These are phyloP conservation scores for Calyptomena viridis DNA, from an alignment of 2,113 vertebrate genomes.

Conservation along the genomic window DNA sequence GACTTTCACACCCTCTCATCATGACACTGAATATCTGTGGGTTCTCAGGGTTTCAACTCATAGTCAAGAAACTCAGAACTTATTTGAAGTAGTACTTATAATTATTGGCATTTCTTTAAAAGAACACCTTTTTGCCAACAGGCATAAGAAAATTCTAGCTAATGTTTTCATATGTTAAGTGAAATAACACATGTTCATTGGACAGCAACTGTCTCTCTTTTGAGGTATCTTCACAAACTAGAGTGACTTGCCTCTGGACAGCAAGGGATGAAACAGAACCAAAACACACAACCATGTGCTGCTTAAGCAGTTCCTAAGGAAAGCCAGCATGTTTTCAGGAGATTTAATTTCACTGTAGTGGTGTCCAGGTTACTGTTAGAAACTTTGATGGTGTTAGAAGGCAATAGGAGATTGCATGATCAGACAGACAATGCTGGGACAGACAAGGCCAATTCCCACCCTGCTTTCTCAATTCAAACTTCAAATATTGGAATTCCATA, in stretches of 20 bases:
- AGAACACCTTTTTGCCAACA: slow-evolving; percentile 37
- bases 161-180: slow-evolving; percentile 16
- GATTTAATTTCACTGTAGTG: background rate
- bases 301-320: background rate
- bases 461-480: background rate
- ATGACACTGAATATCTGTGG: background rate
- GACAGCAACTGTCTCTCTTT: slow-evolving; percentile 6
- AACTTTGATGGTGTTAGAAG: background rate
- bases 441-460: background rate
- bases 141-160: slow-evolving; percentile 27
- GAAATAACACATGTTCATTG: slow-evolving; percentile 44
- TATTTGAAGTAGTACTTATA: slow-evolving; percentile 56
- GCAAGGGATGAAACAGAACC: background rate
- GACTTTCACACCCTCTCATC: slow-evolving; percentile 53
- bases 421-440: background rate
- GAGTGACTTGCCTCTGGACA: background rate
- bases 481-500: background rate
- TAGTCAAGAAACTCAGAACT: slow-evolving; percentile 35
- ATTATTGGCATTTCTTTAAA: slow-evolving; percentile 54
- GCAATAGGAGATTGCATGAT: background rate
- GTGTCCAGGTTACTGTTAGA: background rate
- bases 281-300: background rate
- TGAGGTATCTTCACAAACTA: slow-evolving; percentile 9
- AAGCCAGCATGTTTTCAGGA: background rate
- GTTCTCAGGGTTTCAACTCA: slow-evolving; percentile 40